These are phyloP conservation scores for Bradynema listronoti DNA, from an alignment of 1,140 invertebrate genomes.

Conservation along the genomic window DNA sequence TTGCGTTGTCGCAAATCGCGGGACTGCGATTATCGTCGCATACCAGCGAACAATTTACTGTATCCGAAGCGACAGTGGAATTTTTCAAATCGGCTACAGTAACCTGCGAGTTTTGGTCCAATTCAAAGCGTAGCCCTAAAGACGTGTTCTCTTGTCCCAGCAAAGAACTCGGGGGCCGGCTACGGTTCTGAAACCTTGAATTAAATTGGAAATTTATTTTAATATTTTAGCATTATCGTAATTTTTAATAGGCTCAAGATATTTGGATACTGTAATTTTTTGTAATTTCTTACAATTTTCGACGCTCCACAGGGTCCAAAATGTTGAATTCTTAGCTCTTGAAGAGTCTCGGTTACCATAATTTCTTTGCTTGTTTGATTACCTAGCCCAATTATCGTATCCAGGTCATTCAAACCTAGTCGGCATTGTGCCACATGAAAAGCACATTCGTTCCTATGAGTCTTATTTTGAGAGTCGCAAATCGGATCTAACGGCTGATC, in stretches of 20 bases:
- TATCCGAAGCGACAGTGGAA: background rate
- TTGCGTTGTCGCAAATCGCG: conserved; percentile 27
- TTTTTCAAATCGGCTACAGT: conserved; percentile 11
- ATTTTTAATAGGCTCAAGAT: background rate
- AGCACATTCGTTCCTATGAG: conserved; percentile 22
- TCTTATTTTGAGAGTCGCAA: conserved; percentile 18
- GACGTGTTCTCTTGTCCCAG: background rate
- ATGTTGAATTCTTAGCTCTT: conserved; percentile 8
- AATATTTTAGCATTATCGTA: too few relatives aligned
- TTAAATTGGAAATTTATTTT: too few relatives aligned
- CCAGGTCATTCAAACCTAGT: too few relatives aligned
- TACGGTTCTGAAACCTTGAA: background rate
- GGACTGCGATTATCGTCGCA: conserved; percentile 10
- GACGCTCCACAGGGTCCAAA: conserved; percentile 15
- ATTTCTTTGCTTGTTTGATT: conserved; percentile 1
- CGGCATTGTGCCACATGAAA: too few relatives aligned
- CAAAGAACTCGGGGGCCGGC: background rate
- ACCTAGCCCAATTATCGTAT: conserved; percentile 23
- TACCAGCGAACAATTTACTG: conserved; percentile 4
- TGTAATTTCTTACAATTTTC: conserved; percentile 13
- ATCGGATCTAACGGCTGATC: conserved; percentile 22
- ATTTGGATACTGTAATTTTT: conserved; percentile 2
- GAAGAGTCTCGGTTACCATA: background rate
- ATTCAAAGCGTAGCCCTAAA: too few relatives aligned
- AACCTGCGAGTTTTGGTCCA: background rate